A percentile compares a stretch with the other conserved stretches of the same genome.
phyloP scores from a whole-genome alignment of 2,888 invertebrate species.

The Halictus ligatus region DNA sequence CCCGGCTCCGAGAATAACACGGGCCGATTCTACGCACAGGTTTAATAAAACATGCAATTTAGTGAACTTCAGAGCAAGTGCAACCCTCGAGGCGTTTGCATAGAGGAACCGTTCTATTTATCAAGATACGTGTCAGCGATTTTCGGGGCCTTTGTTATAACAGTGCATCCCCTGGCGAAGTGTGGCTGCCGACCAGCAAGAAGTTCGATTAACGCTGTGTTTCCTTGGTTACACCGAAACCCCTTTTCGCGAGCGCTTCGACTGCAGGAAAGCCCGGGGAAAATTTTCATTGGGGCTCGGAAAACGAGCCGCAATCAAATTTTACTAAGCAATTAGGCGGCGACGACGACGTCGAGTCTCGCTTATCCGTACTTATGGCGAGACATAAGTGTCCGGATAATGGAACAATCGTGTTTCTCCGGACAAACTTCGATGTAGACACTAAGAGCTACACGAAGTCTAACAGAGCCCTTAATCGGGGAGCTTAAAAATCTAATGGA shows the following conservation, averaged over 20 bases:
- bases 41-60: slow-evolving; percentile 13
- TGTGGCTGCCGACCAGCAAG: slow-evolving; percentile 20
- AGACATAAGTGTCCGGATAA: background rate
- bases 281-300: background rate
- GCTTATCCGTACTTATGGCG: background rate
- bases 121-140: slow-evolving; percentile 48
- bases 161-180: slow-evolving; percentile 32
- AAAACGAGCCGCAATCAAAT: background rate
- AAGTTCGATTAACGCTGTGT: slow-evolving; percentile 38
- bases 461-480: too few relatives aligned
- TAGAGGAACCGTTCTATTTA: slow-evolving; percentile 34
- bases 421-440: background rate
- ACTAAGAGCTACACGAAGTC: background rate
- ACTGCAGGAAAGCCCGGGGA: background rate
- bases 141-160: slow-evolving; percentile 45
- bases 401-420: background rate
- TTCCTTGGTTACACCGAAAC: slow-evolving; percentile 19
- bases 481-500: background rate
- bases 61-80: background rate
- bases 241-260: background rate
- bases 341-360: background rate
- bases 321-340: background rate
- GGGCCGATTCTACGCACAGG: background rate
- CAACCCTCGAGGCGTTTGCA: slow-evolving; percentile 11
- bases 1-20: background rate